Percentiles rank a stretch among this genome's conserved stretches.
Evolutionary conservation across 1,140 invertebrate genomes (phyloP).

Genomic region (Anastrepha obliqua): DNA sequence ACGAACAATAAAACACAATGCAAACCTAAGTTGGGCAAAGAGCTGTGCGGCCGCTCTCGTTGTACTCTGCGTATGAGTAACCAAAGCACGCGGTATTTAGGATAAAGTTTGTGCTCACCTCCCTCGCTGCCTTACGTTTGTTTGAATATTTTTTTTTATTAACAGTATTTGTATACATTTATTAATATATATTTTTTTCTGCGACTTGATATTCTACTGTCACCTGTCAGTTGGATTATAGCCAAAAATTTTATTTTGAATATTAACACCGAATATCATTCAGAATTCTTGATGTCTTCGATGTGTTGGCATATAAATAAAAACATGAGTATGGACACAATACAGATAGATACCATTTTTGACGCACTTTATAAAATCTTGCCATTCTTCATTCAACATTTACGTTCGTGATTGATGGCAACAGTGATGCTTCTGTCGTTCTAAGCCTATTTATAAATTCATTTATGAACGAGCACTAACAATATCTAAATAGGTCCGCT

Average conservation of each 20-base stretch:
- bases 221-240: neutral
- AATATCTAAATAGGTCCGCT: neutral
- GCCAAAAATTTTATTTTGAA: neutral
- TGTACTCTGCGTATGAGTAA: constrained; percentile 9
- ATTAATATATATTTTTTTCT: neutral
- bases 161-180: neutral
- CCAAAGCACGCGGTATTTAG: constrained; percentile 12
- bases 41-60: no score
- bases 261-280: constrained; percentile 10
- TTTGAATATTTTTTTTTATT: neutral
- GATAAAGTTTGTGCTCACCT: neutral
- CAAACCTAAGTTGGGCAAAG: no score
- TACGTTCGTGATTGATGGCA: constrained; percentile 9
- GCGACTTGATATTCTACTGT: neutral
- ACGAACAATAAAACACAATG: no score
- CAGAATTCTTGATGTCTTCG: neutral
- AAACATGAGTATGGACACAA: neutral
- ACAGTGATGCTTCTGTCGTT: neutral
- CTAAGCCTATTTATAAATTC: no score
- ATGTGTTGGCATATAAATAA: neutral
- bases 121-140: neutral
- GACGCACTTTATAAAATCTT: neutral
- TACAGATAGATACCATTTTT: constrained; percentile 11
- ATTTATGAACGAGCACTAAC: no score
- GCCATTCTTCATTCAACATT: constrained; percentile 24